A percentile compares a stretch with the other conserved stretches of the same genome.
Conservation (phyloP, 2,888 invertebrate genomes). For the Tenodera sinensis region DNA sequence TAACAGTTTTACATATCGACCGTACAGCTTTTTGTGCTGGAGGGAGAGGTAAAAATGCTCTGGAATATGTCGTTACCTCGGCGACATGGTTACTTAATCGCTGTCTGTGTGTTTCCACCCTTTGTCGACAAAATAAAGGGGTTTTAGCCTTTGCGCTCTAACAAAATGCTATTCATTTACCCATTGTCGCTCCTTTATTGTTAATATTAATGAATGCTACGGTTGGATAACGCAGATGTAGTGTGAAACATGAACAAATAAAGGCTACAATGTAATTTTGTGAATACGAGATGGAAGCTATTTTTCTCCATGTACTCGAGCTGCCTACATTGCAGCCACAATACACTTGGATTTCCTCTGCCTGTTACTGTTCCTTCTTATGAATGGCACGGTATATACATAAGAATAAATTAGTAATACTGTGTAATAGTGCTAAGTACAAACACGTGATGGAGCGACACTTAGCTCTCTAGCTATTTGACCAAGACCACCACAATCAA, state of each 20-base stretch:
- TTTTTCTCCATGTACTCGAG: background rate
- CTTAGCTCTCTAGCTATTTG: too few species aligned
- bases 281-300: background rate
- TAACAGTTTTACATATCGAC: background rate
- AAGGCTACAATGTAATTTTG: background rate
- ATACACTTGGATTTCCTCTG: background rate
- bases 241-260: background rate
- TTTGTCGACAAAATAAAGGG: background rate
- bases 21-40: background rate
- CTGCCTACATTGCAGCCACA: background rate
- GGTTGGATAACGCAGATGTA: background rate
- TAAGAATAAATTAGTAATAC: too few species aligned
- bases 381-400: too few species aligned
- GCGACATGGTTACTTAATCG: background rate
- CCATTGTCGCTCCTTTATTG: background rate
- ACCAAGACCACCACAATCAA: too few species aligned
- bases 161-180: background rate
- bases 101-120: background rate
- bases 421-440: too few species aligned
- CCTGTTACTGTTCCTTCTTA: background rate
- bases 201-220: background rate
- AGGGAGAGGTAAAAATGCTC: background rate
- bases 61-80: background rate
- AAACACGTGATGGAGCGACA: too few species aligned
- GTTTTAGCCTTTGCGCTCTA: background rate